Percentiles rank a stretch among this genome's conserved stretches.
Conservation (phyloP, 2,113 vertebrate species). For the Osmerus eperlanus region DNA sequence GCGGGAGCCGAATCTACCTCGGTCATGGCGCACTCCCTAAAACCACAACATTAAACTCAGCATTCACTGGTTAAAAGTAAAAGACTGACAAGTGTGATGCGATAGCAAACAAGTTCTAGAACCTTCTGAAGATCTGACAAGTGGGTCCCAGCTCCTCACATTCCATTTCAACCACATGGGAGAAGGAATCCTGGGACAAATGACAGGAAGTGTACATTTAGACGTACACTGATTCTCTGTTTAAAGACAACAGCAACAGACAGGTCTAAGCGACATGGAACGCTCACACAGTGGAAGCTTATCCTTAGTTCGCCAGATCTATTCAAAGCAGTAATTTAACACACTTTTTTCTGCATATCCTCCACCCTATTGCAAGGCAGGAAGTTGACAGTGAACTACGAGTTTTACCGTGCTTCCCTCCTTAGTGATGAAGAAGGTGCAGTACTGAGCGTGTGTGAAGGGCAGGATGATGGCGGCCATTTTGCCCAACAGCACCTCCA, state of each 20-base stretch:
- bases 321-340: too few relatives aligned
- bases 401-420: conserved; percentile 8
- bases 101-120: not conserved
- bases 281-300: too few relatives aligned
- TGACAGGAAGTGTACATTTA: not conserved
- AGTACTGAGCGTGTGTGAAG: conserved; percentile 53
- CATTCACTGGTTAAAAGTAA: too few relatives aligned
- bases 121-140: conserved; percentile 55
- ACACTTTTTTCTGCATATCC: too few relatives aligned
- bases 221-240: not conserved
- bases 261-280: too few relatives aligned
- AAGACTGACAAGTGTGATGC: not conserved
- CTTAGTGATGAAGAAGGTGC: conserved; percentile 52
- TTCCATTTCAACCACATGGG: conserved; percentile 53
- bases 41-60: not conserved
- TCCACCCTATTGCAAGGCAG: not conserved
- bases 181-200: conserved; percentile 41
- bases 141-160: conserved; percentile 39
- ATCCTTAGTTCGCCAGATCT: too few relatives aligned
- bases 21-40: conserved; percentile 44
- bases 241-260: too few relatives aligned
- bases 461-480: conserved; percentile 61
- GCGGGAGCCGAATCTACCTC: conserved; percentile 39
- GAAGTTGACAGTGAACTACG: conserved; percentile 12
- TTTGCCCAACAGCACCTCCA: conserved; percentile 55